Evolutionary conservation across 1,140 invertebrate species (phyloP).

Genomic region (Drosophila serrata): DNA sequence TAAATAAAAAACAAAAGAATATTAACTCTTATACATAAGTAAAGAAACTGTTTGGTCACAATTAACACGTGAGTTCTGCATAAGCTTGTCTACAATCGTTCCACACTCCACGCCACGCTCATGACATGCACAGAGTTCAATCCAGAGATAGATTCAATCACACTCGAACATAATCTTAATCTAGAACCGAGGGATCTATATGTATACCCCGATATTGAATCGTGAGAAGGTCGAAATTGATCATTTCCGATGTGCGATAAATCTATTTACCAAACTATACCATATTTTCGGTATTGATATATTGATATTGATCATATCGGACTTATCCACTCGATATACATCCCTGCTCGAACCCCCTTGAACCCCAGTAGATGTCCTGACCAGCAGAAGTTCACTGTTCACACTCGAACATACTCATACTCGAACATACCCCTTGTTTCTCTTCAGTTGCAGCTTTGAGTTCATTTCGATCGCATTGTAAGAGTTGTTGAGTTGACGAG

Average conservation of each 20-base stretch:
- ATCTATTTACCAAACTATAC: not conserved
- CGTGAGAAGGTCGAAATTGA: not conserved
- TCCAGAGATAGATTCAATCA: slow-evolving; percentile 22
- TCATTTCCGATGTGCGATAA: not conserved
- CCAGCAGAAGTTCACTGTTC: slow-evolving; percentile 21
- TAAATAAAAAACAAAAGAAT: slow-evolving; percentile 33
- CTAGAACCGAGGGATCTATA: not conserved
- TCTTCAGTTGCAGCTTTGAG: slow-evolving; percentile 55
- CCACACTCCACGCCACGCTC: slow-evolving; percentile 65
- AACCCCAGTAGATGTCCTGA: slow-evolving; percentile 24
- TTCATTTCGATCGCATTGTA: slow-evolving; percentile 43
- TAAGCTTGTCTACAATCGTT: slow-evolving; percentile 76
- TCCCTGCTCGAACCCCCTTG: not conserved
- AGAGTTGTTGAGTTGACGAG: slow-evolving; percentile 26
- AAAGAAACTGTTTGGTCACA: slow-evolving; percentile 70
- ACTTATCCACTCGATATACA: not conserved
- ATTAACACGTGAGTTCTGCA: slow-evolving; percentile 80
- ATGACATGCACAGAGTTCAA: slow-evolving; percentile 71
- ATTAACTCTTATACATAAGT: slow-evolving; percentile 61
- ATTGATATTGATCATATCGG: not conserved
- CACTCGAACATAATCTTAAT: slow-evolving; percentile 9
- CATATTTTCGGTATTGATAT: too few relatives aligned
- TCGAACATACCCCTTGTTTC: slow-evolving; percentile 2
- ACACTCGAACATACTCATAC: slow-evolving; percentile 6
- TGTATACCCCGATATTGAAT: not conserved